Evolutionary conservation across 2,888 invertebrate genomes (phyloP).

Genomic region (Busseola fusca): DNA sequence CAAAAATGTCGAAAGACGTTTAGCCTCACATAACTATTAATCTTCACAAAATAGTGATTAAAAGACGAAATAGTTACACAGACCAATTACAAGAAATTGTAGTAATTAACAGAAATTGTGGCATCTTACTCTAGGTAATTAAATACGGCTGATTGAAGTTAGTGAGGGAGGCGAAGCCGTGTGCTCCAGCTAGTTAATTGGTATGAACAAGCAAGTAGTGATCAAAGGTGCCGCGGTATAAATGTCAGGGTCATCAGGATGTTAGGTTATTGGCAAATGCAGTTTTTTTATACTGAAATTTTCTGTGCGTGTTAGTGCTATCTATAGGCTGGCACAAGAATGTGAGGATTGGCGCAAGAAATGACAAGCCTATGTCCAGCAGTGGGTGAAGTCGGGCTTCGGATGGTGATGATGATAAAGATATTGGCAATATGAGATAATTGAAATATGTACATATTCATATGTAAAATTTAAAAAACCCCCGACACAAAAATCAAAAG

Average conservation of each 20-base stretch:
- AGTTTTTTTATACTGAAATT: conserved; percentile 7
- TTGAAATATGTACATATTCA: too few species aligned
- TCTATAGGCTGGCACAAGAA: not conserved
- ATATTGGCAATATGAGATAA: too few species aligned
- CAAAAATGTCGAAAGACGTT: conserved; percentile 2
- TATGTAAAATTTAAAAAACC: too few species aligned
- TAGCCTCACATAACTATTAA: conserved; percentile 33
- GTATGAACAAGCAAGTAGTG: conserved; percentile 65
- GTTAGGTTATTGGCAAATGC: conserved; percentile 31
- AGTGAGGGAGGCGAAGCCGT: conserved; percentile 47
- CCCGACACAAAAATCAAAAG: too few species aligned
- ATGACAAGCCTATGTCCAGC: not conserved
- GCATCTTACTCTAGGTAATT: conserved; percentile 56
- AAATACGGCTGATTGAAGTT: conserved; percentile 59
- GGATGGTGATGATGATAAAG: not conserved
- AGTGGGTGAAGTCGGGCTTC: too few species aligned
- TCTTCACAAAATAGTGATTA: conserved; percentile 42
- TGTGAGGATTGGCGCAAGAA: not conserved
- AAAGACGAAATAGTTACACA: conserved; percentile 44
- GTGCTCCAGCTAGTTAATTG: conserved; percentile 61
- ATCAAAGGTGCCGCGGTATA: conserved; percentile 70
- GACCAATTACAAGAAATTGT: conserved; percentile 56
- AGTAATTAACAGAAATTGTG: conserved; percentile 55
- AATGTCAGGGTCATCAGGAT: conserved; percentile 63
- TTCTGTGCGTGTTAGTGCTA: not conserved